These are phyloP conservation scores for Aphidoletes aphidimyza DNA, from an alignment of 2,888 invertebrate genomes.

Conservation along the genomic window DNA sequence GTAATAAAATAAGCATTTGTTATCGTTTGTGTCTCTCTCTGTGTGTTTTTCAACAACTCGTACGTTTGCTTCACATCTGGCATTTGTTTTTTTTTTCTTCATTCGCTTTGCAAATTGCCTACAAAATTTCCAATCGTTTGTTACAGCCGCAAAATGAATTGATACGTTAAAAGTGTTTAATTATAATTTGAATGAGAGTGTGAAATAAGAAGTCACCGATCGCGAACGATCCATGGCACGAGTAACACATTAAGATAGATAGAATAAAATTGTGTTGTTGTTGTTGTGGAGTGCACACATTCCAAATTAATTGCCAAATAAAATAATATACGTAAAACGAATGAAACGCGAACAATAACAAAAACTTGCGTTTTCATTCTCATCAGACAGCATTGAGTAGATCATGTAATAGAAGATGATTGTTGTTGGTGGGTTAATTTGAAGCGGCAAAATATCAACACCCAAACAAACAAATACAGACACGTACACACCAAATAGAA, in stretches of 20 bases:
- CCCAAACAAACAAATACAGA: conserved; percentile 5
- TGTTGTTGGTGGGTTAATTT: too few species aligned
- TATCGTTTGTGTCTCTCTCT: conserved; percentile 16
- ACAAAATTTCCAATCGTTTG: not conserved
- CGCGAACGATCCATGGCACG: not conserved
- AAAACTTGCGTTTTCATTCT: conserved; percentile 18
- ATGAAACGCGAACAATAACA: not conserved
- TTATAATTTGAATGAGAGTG: conserved; percentile 2
- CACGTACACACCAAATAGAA: too few species aligned
- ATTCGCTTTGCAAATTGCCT: too few species aligned
- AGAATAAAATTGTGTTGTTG: too few species aligned
- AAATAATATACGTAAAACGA: not conserved
- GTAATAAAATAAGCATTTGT: not conserved
- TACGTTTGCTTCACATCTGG: not conserved
- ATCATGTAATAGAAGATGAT: conserved; percentile 16
- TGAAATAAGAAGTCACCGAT: not conserved
- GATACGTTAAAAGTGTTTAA: not conserved
- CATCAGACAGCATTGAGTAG: conserved; percentile 12
- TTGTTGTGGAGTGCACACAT: too few species aligned
- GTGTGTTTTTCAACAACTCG: not conserved
- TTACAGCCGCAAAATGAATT: not conserved
- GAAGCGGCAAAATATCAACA: too few species aligned
- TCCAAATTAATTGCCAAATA: not conserved
- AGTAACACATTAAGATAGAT: conserved; percentile 10
- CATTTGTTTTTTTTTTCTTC: not conserved